Evolutionary conservation across 2,888 invertebrate species (phyloP).

Genomic region (Myopa testacea): DNA sequence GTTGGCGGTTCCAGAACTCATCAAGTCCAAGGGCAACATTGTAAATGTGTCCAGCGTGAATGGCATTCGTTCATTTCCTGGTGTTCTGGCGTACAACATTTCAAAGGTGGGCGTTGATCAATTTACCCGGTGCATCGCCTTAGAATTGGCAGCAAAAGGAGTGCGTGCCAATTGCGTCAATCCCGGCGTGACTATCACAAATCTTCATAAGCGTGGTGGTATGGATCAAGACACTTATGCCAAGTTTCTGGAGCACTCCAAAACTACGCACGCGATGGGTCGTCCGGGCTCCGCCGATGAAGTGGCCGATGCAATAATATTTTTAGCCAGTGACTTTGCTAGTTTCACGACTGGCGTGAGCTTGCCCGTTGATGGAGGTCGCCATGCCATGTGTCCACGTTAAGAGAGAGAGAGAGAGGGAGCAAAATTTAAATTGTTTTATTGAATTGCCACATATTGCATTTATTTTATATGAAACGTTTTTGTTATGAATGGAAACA

Average conservation of each 20-base stretch:
- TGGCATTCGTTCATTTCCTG: slow-evolving; percentile 88
- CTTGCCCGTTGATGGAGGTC: slow-evolving; percentile 77
- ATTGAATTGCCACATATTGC: background rate
- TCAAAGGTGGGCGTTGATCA: slow-evolving; percentile 95
- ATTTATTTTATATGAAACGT: slow-evolving; percentile 4
- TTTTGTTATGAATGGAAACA: too few species aligned
- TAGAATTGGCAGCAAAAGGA: slow-evolving; percentile 82
- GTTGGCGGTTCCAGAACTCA: slow-evolving; percentile 85
- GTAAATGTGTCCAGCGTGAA: slow-evolving; percentile 95
- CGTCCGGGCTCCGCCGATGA: slow-evolving; percentile 85
- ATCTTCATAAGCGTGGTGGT: slow-evolving; percentile 82
- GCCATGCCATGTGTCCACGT: slow-evolving; percentile 76
- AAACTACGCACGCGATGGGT: slow-evolving; percentile 89
- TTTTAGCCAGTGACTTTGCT: slow-evolving; percentile 82
- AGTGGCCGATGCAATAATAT: slow-evolving; percentile 88
- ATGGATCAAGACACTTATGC: slow-evolving; percentile 83
- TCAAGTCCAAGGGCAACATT: slow-evolving; percentile 83
- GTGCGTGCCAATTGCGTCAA: slow-evolving; percentile 92
- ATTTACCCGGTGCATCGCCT: slow-evolving; percentile 88
- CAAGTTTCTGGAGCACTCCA: slow-evolving; percentile 83
- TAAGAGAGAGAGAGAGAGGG: slow-evolving; percentile 57
- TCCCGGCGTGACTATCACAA: slow-evolving; percentile 92
- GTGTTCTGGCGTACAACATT: slow-evolving; percentile 90
- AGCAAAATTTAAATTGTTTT: background rate
- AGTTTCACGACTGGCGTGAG: slow-evolving; percentile 81